Conservation (phyloP, 1,140 invertebrate genomes). For the Drosophila busckii region DNA sequence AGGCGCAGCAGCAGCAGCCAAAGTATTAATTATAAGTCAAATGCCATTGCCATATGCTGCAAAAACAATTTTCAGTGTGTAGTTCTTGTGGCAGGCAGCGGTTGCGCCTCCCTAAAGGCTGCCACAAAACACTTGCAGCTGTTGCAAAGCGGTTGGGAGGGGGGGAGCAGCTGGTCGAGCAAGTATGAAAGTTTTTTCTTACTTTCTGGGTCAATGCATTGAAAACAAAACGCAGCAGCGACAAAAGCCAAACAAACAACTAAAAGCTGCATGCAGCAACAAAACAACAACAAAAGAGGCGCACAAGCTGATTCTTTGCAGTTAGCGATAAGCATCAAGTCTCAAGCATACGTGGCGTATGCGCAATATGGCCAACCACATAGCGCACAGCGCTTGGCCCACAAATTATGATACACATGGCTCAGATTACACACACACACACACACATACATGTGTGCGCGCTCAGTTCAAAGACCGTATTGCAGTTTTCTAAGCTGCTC, state of each 20-base stretch:
- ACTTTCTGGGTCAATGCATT: slow-evolving; percentile 76
- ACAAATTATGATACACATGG: slow-evolving; percentile 66
- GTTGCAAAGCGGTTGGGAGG: slow-evolving; percentile 27
- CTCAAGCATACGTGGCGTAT: slow-evolving; percentile 54
- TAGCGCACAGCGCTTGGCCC: slow-evolving; percentile 30
- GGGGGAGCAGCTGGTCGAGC: slow-evolving; percentile 38
- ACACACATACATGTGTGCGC: slow-evolving; percentile 2
- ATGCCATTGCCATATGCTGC: slow-evolving; percentile 60
- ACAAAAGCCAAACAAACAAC: slow-evolving; percentile 24
- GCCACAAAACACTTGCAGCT: slow-evolving; percentile 66
- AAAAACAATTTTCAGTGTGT: no score
- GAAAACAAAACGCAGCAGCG: slow-evolving; percentile 45
- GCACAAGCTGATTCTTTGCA: slow-evolving; percentile 35
- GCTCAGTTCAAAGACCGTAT: slow-evolving; percentile 39
- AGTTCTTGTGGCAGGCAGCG: slow-evolving; percentile 2
- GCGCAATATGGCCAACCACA: slow-evolving; percentile 58
- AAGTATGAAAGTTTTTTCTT: slow-evolving; percentile 59
- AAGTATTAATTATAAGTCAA: slow-evolving; percentile 61
- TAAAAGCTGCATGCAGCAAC: slow-evolving; percentile 43
- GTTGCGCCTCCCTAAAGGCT: slow-evolving; percentile 12
- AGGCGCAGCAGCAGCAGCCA: no score
- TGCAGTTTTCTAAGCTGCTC: slow-evolving; percentile 22
- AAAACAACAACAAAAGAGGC: slow-evolving; percentile 59
- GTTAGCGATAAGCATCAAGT: slow-evolving; percentile 53
- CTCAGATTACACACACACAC: slow-evolving; percentile 36